phyloP scores from a whole-genome alignment of 2,113 vertebrate species.

The Sylvia atricapilla region DNA sequence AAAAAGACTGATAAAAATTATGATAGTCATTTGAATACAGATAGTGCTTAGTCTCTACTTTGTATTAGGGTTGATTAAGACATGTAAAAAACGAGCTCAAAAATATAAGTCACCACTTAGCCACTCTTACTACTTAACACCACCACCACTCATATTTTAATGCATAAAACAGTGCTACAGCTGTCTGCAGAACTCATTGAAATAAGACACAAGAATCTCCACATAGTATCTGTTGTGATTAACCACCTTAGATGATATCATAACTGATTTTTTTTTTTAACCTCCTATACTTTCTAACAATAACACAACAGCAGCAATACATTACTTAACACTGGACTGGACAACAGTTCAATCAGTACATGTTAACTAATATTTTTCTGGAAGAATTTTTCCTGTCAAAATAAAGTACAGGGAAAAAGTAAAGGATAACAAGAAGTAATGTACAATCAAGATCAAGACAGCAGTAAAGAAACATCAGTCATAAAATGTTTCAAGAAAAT shows the following conservation, averaged over 20 bases:
- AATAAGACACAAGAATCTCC: neutral
- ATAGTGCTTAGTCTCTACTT: neutral
- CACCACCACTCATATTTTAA: neutral
- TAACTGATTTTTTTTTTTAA: neutral
- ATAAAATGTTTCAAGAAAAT: neutral
- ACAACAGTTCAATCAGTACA: neutral
- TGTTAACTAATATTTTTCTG: neutral
- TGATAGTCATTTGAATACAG: neutral
- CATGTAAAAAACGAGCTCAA: neutral
- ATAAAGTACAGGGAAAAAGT: neutral
- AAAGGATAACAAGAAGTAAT: neutral
- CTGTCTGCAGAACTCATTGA: neutral
- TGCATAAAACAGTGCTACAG: neutral
- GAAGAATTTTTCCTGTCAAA: neutral
- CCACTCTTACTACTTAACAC: neutral
- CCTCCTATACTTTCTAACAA: neutral
- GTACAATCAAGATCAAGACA: neutral
- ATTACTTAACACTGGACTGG: neutral
- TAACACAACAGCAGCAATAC: neutral
- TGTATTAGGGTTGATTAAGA: neutral
- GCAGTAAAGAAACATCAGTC: neutral
- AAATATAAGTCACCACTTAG: neutral
- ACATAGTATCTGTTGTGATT: neutral
- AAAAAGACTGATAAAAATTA: neutral
- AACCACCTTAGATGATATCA: neutral